Evolutionary conservation across 2,113 vertebrate species (phyloP).

Genomic region (Typhlomys cinereus): DNA sequence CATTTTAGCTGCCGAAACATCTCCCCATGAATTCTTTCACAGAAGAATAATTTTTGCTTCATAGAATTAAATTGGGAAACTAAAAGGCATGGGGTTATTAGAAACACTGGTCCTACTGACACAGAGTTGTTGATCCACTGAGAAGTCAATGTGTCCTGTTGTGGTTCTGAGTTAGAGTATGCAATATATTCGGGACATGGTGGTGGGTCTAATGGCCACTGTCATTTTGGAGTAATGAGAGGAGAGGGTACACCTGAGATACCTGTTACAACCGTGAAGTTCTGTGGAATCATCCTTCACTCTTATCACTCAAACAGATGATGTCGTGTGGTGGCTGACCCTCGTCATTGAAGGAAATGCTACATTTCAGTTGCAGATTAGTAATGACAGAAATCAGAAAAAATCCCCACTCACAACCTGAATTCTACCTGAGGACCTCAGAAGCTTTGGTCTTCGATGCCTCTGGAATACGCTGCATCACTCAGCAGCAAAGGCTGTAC

Average conservation of each 20-base stretch:
- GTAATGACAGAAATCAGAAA: background rate
- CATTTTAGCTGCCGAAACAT: too few species aligned
- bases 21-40: background rate
- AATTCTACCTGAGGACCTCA: background rate
- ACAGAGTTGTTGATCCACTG: background rate
- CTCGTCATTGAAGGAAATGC: background rate
- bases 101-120: background rate
- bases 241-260: background rate
- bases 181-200: background rate
- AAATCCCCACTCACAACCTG: background rate
- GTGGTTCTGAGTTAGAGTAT: background rate
- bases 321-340: background rate
- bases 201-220: background rate
- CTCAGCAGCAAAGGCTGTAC: too few species aligned
- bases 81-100: background rate
- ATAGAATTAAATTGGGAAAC: background rate
- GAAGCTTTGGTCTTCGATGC: background rate
- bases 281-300: background rate
- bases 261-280: background rate
- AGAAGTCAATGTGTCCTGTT: background rate
- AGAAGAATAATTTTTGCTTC: slow-evolving; percentile 1
- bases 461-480: too few species aligned
- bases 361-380: background rate
- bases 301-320: background rate
- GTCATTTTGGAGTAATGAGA: background rate